Base-by-base conservation (phyloP, 2,113 vertebrate genomes). In the Charadrius vociferus region DNA sequence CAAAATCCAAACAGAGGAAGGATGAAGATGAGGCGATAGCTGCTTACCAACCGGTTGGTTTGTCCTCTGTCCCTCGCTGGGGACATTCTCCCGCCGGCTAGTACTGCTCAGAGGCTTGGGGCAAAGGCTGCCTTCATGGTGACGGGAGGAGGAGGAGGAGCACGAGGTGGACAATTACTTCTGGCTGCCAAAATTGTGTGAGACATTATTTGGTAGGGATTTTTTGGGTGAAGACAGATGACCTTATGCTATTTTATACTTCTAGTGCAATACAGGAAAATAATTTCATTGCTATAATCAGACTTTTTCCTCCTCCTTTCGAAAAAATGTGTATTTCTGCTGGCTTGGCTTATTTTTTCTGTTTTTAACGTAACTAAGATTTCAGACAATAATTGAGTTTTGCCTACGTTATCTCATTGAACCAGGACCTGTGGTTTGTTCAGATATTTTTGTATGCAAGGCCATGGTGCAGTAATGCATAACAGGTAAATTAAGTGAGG, bases 1-100 rank as follows among this genome's bases (percentile, higher is more conserved):
- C 22, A 85, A 49, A 75, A 59, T 29, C 14, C n/a, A 73, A 83
- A 36, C 4, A 50, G 47, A 70, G 20, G 19, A 80, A 26, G 14
- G 55, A 39, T 9, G 23, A 82, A 52, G n/a, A 21, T 1, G 4
- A 12, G 2, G 1, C 7, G 12, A 18, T 12, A 41, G 29, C 6
- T 30, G 32, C 26, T 66, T 30, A 34, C 2, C 26, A 9, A 45
- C 0, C 1, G 0, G 2, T 8, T 47, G 50, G 4, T 65, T 73
- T 86, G 22, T 49, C 0, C 0, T 59, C 47, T 50, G 12, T 22
- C 11, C 29, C 29, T 74, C 3, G 1, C 29, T 32, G 9, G 14
- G 67, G 70, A 10, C 27, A 2, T 50, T 85, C 10, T 87, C 36
- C 21, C 37, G 14, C 23, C 0, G 1, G 34, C 26, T 49, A 9